Conservation (phyloP, 2,888 invertebrate species). For the Oligia latruncula region DNA sequence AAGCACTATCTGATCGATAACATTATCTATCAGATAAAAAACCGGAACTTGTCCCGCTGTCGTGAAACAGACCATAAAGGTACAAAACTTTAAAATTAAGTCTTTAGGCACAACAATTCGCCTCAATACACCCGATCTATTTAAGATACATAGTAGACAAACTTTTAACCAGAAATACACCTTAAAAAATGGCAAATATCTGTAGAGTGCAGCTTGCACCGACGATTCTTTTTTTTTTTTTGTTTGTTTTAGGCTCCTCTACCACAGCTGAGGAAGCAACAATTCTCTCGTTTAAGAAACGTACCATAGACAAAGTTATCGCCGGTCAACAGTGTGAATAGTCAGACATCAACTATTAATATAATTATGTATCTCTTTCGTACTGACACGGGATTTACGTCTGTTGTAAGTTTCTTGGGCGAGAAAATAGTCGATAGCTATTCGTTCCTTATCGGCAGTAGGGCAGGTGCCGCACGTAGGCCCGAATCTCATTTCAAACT, state of each 20-base stretch:
- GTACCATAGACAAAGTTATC: neutral
- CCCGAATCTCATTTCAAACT: neutral
- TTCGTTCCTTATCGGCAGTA: neutral
- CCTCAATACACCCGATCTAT: neutral
- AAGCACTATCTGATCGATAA: neutral
- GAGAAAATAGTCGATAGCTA: neutral
- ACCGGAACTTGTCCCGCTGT: neutral
- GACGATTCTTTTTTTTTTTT: neutral
- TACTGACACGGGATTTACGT: too few species aligned
- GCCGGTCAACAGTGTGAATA: neutral
- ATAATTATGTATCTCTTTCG: neutral
- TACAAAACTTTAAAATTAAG: neutral
- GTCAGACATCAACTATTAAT: neutral
- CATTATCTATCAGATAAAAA: slow-evolving; percentile 5
- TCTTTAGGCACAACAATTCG: neutral
- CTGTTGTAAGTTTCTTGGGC: neutral
- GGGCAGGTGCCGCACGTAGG: too few species aligned
- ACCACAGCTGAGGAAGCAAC: too few species aligned
- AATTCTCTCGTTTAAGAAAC: neutral
- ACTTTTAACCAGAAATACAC: slow-evolving; percentile 23
- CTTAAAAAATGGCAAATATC: slow-evolving; percentile 16
- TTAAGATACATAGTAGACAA: neutral
- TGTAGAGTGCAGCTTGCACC: neutral
- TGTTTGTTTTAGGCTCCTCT: neutral
- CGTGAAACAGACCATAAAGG: neutral